These are phyloP conservation scores for Corythaixoides concolor DNA, from an alignment of 2,113 vertebrate species.

Conservation along the genomic window DNA sequence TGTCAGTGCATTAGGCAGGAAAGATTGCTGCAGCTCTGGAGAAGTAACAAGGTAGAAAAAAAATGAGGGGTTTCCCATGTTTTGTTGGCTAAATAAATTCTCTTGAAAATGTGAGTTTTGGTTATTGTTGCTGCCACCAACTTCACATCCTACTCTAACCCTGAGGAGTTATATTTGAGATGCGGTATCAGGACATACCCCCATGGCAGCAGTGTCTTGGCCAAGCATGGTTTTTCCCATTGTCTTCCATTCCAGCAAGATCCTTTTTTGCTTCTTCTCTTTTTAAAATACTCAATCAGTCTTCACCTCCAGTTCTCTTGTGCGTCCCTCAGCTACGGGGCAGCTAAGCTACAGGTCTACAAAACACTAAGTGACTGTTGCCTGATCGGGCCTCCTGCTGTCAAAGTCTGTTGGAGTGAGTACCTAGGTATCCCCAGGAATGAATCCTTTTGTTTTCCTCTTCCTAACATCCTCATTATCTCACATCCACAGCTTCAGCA, in stretches of 20 bases:
- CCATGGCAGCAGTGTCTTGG: neutral
- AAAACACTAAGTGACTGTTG: accelerated
- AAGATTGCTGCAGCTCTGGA: neutral
- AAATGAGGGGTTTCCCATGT: neutral
- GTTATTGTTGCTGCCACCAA: neutral
- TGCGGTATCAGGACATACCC: neutral
- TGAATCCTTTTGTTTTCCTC: neutral
- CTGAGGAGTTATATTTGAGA: neutral
- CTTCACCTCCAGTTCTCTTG: neutral
- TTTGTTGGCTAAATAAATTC: neutral
- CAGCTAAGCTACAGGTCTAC: neutral
- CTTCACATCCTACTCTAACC: neutral
- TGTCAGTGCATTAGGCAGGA: neutral
- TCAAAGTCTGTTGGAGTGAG: neutral
- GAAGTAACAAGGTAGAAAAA: neutral
- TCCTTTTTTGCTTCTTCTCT: neutral
- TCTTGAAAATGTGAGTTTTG: neutral
- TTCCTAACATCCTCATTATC: neutral
- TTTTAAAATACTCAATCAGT: neutral
- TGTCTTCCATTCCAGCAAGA: neutral
- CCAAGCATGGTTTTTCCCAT: accelerated
- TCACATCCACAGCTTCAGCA: neutral
- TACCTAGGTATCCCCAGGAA: neutral
- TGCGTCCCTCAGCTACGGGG: neutral
- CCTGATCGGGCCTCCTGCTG: neutral